phyloP scores from a whole-genome alignment of 2,797 vertebrate species.

The Smutsia gigantea region DNA sequence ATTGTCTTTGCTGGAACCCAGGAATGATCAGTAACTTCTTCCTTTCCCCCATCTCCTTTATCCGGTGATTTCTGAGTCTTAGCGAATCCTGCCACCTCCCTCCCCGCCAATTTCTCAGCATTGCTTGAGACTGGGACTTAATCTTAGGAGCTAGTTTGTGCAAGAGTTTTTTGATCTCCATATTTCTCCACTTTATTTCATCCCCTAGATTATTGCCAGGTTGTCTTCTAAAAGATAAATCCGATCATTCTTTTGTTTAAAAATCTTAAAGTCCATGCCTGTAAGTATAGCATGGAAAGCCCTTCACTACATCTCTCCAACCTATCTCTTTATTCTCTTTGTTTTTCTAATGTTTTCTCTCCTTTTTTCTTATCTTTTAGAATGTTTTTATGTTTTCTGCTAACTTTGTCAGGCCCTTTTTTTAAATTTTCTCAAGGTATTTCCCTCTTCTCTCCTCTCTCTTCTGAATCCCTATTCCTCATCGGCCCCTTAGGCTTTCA shows the following conservation, averaged over 20 bases:
- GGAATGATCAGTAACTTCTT: neutral
- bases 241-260: neutral
- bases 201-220: neutral
- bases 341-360: neutral
- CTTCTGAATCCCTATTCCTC: neutral
- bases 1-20: neutral
- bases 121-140: neutral
- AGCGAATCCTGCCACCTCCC: neutral
- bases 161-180: neutral
- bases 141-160: neutral
- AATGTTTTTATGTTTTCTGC: neutral
- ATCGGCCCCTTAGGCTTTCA: neutral
- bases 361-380: neutral
- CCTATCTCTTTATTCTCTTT: neutral
- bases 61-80: neutral
- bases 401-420: neutral
- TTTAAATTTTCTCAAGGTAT: neutral
- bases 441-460: neutral
- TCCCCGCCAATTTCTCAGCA: neutral
- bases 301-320: neutral
- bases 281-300: neutral
- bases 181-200: neutral
- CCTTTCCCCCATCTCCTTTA: neutral
- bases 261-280: neutral
- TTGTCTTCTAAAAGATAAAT: conserved; percentile 10